Conservation (phyloP, 2,797 vertebrate species). For the Sebastes melanostomus region DNA sequence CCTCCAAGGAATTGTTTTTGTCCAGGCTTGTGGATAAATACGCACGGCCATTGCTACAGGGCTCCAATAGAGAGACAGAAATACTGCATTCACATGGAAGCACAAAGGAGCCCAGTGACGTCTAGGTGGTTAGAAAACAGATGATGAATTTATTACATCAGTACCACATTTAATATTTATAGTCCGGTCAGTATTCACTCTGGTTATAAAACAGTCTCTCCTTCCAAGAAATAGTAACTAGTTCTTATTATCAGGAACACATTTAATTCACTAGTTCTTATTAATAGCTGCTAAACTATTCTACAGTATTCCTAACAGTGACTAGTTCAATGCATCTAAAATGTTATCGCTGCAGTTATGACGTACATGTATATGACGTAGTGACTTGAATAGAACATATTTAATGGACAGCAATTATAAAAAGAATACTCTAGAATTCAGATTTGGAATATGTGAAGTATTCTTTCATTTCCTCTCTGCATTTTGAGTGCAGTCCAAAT, state of each 20-base stretch:
- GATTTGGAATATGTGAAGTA: not conserved
- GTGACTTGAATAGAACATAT: not conserved
- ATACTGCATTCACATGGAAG: not conserved
- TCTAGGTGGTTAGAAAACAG: not conserved
- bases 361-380: not conserved
- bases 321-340: not conserved
- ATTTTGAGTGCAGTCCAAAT: not conserved
- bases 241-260: not conserved
- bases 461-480: not conserved
- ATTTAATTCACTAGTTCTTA: not conserved
- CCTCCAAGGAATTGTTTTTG: slow-evolving; percentile 10
- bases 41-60: not conserved
- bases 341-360: not conserved
- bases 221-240: not conserved
- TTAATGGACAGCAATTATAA: not conserved
- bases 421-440: not conserved
- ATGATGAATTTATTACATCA: not conserved
- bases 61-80: not conserved
- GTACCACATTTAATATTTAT: not conserved
- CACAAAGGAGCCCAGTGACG: not conserved
- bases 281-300: not conserved
- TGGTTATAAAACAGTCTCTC: not conserved
- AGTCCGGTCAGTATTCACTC: not conserved
- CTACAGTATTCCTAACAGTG: not conserved
- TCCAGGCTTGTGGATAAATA: slow-evolving; percentile 15